Evolutionary conservation across 2,113 vertebrate species (phyloP).

Genomic region (Microcebus murinus): DNA sequence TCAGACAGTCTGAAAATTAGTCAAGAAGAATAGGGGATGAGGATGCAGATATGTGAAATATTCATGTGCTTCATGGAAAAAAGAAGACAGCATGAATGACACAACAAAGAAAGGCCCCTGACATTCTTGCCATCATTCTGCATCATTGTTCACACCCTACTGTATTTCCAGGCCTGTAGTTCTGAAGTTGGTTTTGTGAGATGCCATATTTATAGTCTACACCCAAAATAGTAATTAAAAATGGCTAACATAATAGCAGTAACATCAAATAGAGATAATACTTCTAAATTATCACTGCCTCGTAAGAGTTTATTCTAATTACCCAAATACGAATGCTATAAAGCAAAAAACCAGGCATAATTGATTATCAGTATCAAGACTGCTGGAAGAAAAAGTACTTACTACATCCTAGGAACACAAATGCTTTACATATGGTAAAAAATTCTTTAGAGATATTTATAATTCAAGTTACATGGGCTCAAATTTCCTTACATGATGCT

Average conservation of each 20-base stretch:
- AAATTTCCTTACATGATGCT: slow-evolving; percentile 60
- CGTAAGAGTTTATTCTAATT: slow-evolving; percentile 47
- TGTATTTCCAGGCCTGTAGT: slow-evolving; percentile 88
- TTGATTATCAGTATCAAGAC: not conserved
- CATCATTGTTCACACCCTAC: slow-evolving; percentile 96
- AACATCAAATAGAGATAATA: slow-evolving; percentile 61
- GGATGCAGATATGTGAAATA: slow-evolving; percentile 99
- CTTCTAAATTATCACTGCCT: slow-evolving; percentile 56
- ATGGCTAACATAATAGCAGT: slow-evolving; percentile 75
- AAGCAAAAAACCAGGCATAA: slow-evolving; percentile 66
- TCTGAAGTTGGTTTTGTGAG: slow-evolving; percentile 83
- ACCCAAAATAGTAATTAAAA: slow-evolving; percentile 86
- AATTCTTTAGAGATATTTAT: slow-evolving; percentile 65
- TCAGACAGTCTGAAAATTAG: slow-evolving; percentile 99
- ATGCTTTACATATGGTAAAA: slow-evolving; percentile 50
- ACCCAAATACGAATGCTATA: slow-evolving; percentile 51
- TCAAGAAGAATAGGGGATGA: slow-evolving; percentile 95
- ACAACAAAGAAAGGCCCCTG: slow-evolving; percentile 99
- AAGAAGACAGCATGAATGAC: slow-evolving; percentile 97
- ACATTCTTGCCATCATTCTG: slow-evolving; percentile 91
- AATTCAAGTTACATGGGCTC: not conserved
- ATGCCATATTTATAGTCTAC: slow-evolving; percentile 79
- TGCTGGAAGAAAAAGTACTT: not conserved
- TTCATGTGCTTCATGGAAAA: slow-evolving; percentile 94
- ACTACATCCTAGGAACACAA: slow-evolving; percentile 36